Evolutionary conservation across 2,113 vertebrate genomes (phyloP), one percentile per base, ranked within the genome.

Genomic region (Martes martes): DNA sequence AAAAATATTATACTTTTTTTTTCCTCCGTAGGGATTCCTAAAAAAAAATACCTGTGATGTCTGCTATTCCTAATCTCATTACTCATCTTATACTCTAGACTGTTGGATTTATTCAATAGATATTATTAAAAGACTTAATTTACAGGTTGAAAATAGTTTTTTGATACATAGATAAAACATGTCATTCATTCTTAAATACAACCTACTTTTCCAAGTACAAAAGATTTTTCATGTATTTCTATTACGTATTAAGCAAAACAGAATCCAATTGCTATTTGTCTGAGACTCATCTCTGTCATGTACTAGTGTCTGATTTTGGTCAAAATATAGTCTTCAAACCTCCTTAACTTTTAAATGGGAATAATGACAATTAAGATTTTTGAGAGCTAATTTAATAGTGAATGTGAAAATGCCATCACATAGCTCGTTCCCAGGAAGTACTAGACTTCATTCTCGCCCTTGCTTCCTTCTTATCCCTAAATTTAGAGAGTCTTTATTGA

Each of bases 141-240:
- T 90, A 94, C 23, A 74, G 9, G 69, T 69, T 91, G 95, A 61
- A 91, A 78, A 45, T 93, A 3, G 36, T 65, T 92, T 63, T 90
- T 80, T 80, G 42, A 31, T 69, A 63, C n/a, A n/a, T 31, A 61
- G 26, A 47, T 97, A 50, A 78, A 85, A 82, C 23, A 71, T 94
- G 45, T 95, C 50, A 93, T 89, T 93, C 28, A 84, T 36, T 96
- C 33, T 89, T 94, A 95, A 89, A 80, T 65, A 86, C 76, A 96
- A 39, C 36, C 71, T 96, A 84, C 39, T 93, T 96, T 94, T 88
- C 73, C 94, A 93, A 88, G 39, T 81, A 21, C 89, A 26, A 31
- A 85, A 94, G 65, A 52, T 89, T 90, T 86, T 92, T 33, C 42
- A n/a, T 89, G 5, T 73, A 28, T 73, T 95, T 95, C 55, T 90